These are phyloP conservation scores for Leptopilina boulardi DNA, from an alignment of 1,140 invertebrate species.

Conservation along the genomic window DNA sequence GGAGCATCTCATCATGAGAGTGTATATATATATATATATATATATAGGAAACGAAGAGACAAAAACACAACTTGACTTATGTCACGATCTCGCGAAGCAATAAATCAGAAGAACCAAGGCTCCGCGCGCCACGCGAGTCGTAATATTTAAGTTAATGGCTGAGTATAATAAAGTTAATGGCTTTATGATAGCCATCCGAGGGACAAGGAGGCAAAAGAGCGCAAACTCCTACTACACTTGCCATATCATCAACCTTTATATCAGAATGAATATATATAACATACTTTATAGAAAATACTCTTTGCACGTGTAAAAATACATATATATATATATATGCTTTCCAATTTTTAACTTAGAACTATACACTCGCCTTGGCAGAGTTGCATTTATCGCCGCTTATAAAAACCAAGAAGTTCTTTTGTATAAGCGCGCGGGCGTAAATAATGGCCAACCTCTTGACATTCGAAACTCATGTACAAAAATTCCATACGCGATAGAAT, in stretches of 20 bases:
- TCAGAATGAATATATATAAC: slow-evolving; percentile 55
- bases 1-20: too few relatives aligned
- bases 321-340: too few relatives aligned
- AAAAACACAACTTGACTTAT: slow-evolving; percentile 51
- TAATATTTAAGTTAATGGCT: slow-evolving; percentile 75
- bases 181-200: slow-evolving; percentile 73
- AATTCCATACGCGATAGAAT: not conserved
- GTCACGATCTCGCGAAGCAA: slow-evolving; percentile 55
- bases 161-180: slow-evolving; percentile 75
- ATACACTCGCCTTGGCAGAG: too few relatives aligned
- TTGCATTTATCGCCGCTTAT: slow-evolving; percentile 61
- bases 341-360: too few relatives aligned
- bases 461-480: slow-evolving; percentile 53
- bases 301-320: slow-evolving; percentile 53
- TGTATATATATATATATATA: too few relatives aligned
- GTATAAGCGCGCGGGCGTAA: slow-evolving; percentile 60
- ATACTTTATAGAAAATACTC: slow-evolving; percentile 46
- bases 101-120: slow-evolving; percentile 67
- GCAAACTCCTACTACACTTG: slow-evolving; percentile 52
- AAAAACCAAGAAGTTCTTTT: slow-evolving; percentile 60
- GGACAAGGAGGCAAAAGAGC: slow-evolving; percentile 55
- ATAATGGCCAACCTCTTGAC: slow-evolving; percentile 60
- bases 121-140: slow-evolving; percentile 72
- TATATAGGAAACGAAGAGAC: slow-evolving; percentile 28
- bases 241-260: slow-evolving; percentile 43